A percentile compares a stretch with the other conserved stretches of the same genome.
These are phyloP conservation scores for Brassicogethes aeneus DNA, from an alignment of 2,888 invertebrate genomes.

Conservation along the genomic window DNA sequence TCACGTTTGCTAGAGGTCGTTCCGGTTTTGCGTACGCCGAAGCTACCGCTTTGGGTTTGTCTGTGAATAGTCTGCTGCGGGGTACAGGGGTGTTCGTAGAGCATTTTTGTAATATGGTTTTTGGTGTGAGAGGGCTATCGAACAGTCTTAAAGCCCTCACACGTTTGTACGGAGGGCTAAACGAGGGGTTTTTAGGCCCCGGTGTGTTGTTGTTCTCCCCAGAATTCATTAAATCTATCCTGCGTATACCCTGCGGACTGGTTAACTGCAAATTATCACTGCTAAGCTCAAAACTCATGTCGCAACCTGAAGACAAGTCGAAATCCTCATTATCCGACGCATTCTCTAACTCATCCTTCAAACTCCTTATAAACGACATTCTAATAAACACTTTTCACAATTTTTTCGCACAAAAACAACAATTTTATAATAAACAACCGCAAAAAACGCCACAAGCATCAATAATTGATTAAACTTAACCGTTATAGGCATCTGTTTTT, in stretches of 20 bases:
- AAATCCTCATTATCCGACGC: constrained; percentile 30
- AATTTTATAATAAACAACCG: constrained; percentile 2
- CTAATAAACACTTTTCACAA: constrained; percentile 9
- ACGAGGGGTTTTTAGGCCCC: constrained; percentile 32
- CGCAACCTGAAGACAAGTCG: constrained; percentile 47
- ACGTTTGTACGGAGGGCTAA: constrained; percentile 52
- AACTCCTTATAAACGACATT: constrained; percentile 26
- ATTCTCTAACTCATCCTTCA: constrained; percentile 22
- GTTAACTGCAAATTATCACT: constrained; percentile 35
- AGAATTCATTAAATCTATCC: constrained; percentile 43
- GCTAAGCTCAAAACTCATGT: constrained; percentile 56
- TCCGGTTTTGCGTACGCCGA: constrained; percentile 39
- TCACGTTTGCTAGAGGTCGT: constrained; percentile 64
- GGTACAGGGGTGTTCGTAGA: constrained; percentile 42
- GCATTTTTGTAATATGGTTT: constrained; percentile 67
- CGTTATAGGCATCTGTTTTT: constrained; percentile 30
- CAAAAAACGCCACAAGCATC: constrained; percentile 11
- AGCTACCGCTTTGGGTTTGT: constrained; percentile 41
- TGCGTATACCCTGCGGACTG: constrained; percentile 52
- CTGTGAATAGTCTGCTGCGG: constrained; percentile 45
- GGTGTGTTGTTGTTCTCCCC: constrained; percentile 21
- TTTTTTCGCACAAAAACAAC: constrained; percentile 11
- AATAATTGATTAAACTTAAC: too few species aligned
- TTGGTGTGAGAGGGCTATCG: constrained; percentile 80
- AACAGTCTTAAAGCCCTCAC: constrained; percentile 59